Base-by-base conservation (phyloP, 2,797 vertebrate species). In the Naso thynnoides region DNA sequence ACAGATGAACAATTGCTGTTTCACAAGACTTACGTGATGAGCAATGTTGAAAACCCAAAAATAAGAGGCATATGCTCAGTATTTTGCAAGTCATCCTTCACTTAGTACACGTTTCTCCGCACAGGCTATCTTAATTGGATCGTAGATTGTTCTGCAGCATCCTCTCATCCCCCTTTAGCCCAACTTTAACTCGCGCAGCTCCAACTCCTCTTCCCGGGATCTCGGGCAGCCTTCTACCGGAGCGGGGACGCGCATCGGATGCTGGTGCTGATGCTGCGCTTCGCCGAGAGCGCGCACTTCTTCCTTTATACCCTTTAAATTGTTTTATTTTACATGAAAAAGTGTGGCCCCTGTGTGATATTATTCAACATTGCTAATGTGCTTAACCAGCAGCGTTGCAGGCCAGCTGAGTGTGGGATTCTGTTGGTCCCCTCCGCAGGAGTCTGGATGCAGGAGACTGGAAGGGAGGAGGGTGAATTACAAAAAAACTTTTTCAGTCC, bases 21-120 rank as follows among this genome's bases (percentile, higher is more conserved):
- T 86, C 56, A 78, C 82, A 73, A 26, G 88, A 95, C 94, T 95
- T 95, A 95, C 95, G 94, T 94, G 95, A 89, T 75, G 92, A 93
- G 91, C 92, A 93, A 65, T 90, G 92, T 82, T 94, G 94, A 88
- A 93, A 91, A 69, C 82, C 93, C 83, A 85, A 90, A 91, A 94
- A 81, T 65, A 95, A 89, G 86, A 95, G 91, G 90, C 88, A 92
- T 88, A 92, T 84, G 90, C 87, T 90, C 86, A 95, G 76, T 88
- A 91, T 91, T 92, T 90, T 92, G 91, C 92, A 85, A 92, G 90
- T 90, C 94, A 94, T 95, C 90, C 91, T 95, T 92, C 86, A 87
- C 78, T 85, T 84, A 79, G 85, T 67, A 83, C 73, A 77, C 87
- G 89, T 80, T 86, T 88, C 81, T 84, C 87, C 86, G 60, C 61